These are phyloP conservation scores for Falco naumanni DNA, from an alignment of 2,797 vertebrate genomes.

Conservation along the genomic window DNA sequence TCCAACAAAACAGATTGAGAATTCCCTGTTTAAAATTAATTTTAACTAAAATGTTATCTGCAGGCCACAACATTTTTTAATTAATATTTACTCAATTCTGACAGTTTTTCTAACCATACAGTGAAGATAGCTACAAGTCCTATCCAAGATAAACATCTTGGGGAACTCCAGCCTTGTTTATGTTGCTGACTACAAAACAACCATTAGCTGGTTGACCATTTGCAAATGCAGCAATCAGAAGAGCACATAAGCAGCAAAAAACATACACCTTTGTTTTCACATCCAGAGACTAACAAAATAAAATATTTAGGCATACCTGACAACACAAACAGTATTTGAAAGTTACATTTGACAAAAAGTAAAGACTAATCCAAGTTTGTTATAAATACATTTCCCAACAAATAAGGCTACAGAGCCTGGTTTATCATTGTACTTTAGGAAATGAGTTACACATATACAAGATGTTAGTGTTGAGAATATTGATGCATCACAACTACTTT, in stretches of 20 bases:
- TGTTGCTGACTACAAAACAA: not conserved
- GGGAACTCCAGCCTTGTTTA: not conserved
- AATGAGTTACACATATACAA: not conserved
- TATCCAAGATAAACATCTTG: not conserved
- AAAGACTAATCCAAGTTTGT: not conserved
- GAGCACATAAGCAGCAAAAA: not conserved
- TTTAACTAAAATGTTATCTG: not conserved
- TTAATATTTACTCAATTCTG: conserved; percentile 13
- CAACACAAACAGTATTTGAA: not conserved
- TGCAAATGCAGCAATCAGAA: not conserved
- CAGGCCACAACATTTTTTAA: conserved; percentile 24
- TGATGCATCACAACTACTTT: not conserved
- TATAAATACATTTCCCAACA: not conserved
- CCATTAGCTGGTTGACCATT: not conserved
- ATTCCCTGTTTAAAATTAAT: not conserved
- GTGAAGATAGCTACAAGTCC: not conserved
- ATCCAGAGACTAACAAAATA: not conserved
- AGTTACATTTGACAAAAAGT: not conserved
- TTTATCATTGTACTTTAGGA: not conserved
- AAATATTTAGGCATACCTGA: not conserved
- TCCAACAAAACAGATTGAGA: not conserved
- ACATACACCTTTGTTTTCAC: not conserved
- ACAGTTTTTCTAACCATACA: not conserved
- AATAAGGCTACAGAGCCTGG: not conserved
- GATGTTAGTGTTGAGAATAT: not conserved